phyloP scores from a whole-genome alignment of 2,888 invertebrate species.

The Eristalis pertinax region DNA sequence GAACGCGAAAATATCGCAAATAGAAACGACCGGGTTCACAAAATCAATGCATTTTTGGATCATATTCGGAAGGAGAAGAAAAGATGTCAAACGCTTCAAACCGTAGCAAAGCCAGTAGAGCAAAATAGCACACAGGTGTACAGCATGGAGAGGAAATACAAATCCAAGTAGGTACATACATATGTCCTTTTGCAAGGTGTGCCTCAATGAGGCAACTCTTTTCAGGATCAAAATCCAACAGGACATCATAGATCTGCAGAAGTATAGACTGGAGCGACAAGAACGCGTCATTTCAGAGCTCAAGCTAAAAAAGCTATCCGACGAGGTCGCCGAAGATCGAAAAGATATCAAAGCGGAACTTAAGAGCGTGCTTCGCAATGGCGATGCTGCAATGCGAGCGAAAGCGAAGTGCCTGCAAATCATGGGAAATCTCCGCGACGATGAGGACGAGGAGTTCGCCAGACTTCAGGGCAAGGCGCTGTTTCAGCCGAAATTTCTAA shows the following conservation, averaged over 20 bases:
- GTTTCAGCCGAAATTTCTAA: slow-evolving; percentile 85
- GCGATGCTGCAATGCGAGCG: slow-evolving; percentile 83
- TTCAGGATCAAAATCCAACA: slow-evolving; percentile 87
- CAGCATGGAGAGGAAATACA: slow-evolving; percentile 61
- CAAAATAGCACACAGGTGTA: slow-evolving; percentile 75
- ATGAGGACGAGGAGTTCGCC: slow-evolving; percentile 77
- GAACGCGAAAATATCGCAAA: slow-evolving; percentile 76
- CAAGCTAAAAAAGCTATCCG: slow-evolving; percentile 86
- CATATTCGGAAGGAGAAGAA: slow-evolving; percentile 79
- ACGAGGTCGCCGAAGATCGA: slow-evolving; percentile 85
- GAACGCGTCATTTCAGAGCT: slow-evolving; percentile 88
- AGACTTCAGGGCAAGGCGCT: slow-evolving; percentile 78
- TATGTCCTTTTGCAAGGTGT: background rate
- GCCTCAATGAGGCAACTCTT: slow-evolving; percentile 39
- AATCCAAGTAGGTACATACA: slow-evolving; percentile 78
- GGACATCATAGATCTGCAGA: slow-evolving; percentile 88
- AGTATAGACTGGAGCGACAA: slow-evolving; percentile 87
- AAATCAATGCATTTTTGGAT: slow-evolving; percentile 80
- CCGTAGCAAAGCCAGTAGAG: slow-evolving; percentile 67
- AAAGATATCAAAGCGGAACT: slow-evolving; percentile 84
- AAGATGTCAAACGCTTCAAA: slow-evolving; percentile 1
- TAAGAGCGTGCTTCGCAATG: slow-evolving; percentile 83
- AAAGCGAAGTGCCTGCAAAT: slow-evolving; percentile 81
- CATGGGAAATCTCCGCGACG: slow-evolving; percentile 78
- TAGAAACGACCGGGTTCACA: slow-evolving; percentile 76